Conservation (phyloP, 1,140 invertebrate genomes). For the Glomeris maerens region DNA sequence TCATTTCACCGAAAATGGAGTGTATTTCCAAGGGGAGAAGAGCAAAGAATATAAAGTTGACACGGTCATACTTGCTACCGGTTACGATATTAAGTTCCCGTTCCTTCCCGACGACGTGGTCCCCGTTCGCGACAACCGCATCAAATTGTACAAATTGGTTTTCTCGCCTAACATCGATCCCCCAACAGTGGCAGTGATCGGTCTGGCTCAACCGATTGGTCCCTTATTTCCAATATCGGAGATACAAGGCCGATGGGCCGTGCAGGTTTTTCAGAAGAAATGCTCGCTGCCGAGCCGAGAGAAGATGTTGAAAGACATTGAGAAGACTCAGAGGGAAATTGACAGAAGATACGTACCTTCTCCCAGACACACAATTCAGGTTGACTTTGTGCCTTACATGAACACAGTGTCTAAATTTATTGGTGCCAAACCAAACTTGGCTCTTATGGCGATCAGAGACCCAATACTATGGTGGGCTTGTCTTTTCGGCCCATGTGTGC, state of each 20-base stretch:
- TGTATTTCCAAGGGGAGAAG: slow-evolving; percentile 25
- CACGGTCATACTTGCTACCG: slow-evolving; percentile 30
- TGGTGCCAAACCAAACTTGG: slow-evolving; percentile 28
- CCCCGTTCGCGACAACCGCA: slow-evolving; percentile 25
- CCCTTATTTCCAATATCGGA: slow-evolving; percentile 37
- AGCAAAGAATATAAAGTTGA: slow-evolving; percentile 21
- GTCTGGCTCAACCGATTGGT: slow-evolving; percentile 37
- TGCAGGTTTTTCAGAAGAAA: background rate
- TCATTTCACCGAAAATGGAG: slow-evolving; percentile 25
- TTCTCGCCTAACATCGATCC: slow-evolving; percentile 20
- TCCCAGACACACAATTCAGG: slow-evolving; percentile 14
- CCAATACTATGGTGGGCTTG: slow-evolving; percentile 1
- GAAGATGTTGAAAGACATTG: slow-evolving; percentile 26
- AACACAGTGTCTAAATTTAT: slow-evolving; percentile 28
- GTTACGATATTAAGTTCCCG: slow-evolving; percentile 32
- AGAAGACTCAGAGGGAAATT: background rate
- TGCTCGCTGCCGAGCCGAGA: slow-evolving; percentile 21
- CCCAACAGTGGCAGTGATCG: slow-evolving; percentile 34
- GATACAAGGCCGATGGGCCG: slow-evolving; percentile 35
- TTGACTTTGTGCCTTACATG: slow-evolving; percentile 26
- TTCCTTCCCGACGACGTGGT: slow-evolving; percentile 24
- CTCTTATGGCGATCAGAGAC: background rate
- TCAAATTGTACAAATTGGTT: slow-evolving; percentile 35
- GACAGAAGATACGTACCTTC: background rate
- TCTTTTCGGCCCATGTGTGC: slow-evolving; percentile 12